Evolutionary conservation across 2,113 vertebrate genomes (phyloP), one percentile per base, ranked within the genome.

Genomic region (Illadopsis cleaveri): DNA sequence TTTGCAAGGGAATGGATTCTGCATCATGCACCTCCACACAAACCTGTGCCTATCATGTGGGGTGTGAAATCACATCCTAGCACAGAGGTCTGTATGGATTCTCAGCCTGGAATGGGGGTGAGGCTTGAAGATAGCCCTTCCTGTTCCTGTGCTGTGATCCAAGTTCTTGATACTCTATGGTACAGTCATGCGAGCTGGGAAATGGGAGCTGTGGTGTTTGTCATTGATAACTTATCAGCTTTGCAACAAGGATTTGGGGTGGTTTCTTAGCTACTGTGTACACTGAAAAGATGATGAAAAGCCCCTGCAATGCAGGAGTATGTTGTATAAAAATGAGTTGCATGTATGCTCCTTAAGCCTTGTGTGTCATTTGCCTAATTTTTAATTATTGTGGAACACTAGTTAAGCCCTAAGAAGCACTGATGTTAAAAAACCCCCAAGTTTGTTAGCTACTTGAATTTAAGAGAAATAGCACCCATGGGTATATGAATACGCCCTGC

Each of bases 11-110:
- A 58, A 6, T 9, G 30, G 12, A 31, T 25, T 68, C 11, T 88
- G 51, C 0, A 0, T 62, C 31, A 16, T 6, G 16, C 5, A 15
- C 15, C 17, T 90, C 37, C 16, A 6, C 30, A 12, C 7, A 20
- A 37, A 73, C 16, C 5, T 38, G 12, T 19, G 61, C 38, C 20
- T 51, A 0, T 70, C 45, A 6, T 9, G 35, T 40, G 15, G 15
- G 6, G 2, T n/a, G 23, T 66, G 57, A 58, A 89, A 75, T 62
- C 25, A 24, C 71, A 51, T 33, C 28, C 60, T 9, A 13, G 9
- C 42, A 3, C 0, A 0, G 54, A 73, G 12, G 7, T 65, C 35
- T 77, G 35, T 8, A 1, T 40, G 47, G 47, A 21, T 77, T 91
- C 24, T 33, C 15, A 54, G 3, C 10, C 38, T 28, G 31, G 35